phyloP scores from a whole-genome alignment of 2,888 invertebrate genomes.

The Sylvicola fuscatus region DNA sequence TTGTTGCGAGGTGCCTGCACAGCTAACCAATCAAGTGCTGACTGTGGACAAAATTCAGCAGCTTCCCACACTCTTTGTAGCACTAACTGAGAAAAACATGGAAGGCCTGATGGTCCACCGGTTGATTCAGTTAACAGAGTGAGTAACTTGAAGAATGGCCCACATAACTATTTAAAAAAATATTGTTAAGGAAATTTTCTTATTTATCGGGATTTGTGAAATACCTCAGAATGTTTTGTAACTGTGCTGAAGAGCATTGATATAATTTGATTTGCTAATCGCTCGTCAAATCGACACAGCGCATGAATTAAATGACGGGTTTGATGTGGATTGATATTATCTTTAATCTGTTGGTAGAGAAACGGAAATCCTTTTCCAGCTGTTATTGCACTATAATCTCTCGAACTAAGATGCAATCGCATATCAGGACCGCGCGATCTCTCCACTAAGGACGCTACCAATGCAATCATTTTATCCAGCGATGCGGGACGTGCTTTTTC shows the following conservation, averaged over 20 bases:
- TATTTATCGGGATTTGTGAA: no score
- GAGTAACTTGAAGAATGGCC: constrained; percentile 81
- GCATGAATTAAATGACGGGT: constrained; percentile 82
- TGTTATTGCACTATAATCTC: constrained; percentile 63
- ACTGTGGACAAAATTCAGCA: constrained; percentile 77
- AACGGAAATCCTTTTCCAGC: constrained; percentile 89
- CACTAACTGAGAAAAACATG: constrained; percentile 78
- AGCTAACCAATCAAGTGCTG: constrained; percentile 82
- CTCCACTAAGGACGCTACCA: constrained; percentile 75
- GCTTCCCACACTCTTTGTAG: constrained; percentile 77
- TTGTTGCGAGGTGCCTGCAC: constrained; percentile 71
- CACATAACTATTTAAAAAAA: constrained; percentile 39
- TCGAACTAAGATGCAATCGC: constrained; percentile 49
- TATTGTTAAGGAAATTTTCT: constrained; percentile 5
- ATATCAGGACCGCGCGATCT: constrained; percentile 62
- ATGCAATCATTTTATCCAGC: constrained; percentile 85
- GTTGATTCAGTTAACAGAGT: constrained; percentile 72
- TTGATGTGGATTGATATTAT: constrained; percentile 79
- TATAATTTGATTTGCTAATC: constrained; percentile 70
- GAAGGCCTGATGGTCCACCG: constrained; percentile 54
- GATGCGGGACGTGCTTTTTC: constrained; percentile 75
- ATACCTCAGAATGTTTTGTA: constrained; percentile 71
- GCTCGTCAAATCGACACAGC: constrained; percentile 77
- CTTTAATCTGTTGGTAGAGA: constrained; percentile 84
- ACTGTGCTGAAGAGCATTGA: constrained; percentile 82